Evolutionary conservation across 2,113 vertebrate genomes (phyloP), one percentile per base, ranked within the genome.

Genomic region (Noturus placidus): DNA sequence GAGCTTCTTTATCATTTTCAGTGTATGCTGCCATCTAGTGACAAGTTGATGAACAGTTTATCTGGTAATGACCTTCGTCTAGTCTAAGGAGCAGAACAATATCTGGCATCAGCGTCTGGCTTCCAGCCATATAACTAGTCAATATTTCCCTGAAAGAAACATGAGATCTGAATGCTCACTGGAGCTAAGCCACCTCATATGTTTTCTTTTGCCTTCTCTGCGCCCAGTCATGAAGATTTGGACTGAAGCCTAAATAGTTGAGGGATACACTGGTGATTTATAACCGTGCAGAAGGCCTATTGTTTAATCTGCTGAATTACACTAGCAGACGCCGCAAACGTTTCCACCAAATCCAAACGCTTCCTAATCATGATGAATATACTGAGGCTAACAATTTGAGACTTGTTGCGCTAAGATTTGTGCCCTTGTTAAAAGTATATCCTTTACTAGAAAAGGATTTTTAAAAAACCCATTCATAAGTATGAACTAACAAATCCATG

Each of bases 111-210:
- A 87, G 78, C 20, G 27, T 88, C 86, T 90, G 89, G 89, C 87
- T 30, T 85, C 35, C 65, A 65, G 87, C 89, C 89, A 90, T 72
- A 42, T 61, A 87, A 78, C 85, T 87, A 88, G 87, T 90, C 89
- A 89, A 90, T 90, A 89, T 90, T 90, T 90, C 88, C 89, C 85
- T 89, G 85, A 88, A 90, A 90, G 89, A 87, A 86, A 90, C 87
- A 89, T 85, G 88, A 89, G 87, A 87, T 87, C 82, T 87, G 85
- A 90, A 89, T 54, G 69, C 85, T 87, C 87, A 89, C 83, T 89
- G 86, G 85, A 87, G 87, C 87, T 88, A 52, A 85, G 86, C 89
- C 86, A 87, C 82, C 87, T 90, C 85, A 89, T 72, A 89, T 88
- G 85, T 87, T 88, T 90, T 88, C 87, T 84, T 89, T 90, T 89